Evolutionary conservation across 2,797 vertebrate genomes (phyloP), one percentile per base, ranked within the genome.

Genomic region (Halcyon smyrnensis): DNA sequence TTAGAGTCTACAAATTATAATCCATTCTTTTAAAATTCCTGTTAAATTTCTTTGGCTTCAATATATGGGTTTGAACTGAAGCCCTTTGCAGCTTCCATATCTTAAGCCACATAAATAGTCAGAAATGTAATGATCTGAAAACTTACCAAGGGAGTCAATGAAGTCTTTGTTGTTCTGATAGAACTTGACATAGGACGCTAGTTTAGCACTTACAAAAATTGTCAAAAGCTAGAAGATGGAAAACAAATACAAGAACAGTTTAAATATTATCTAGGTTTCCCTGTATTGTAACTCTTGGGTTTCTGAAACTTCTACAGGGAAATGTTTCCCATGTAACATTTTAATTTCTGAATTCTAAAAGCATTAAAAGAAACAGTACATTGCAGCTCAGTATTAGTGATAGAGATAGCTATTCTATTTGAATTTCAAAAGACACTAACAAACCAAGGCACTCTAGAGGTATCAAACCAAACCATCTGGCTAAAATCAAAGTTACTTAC

Each of bases 81-180:
- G 67, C 25, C 41, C 10, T 68, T 30, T 25, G 62, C 5, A 3
- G 34, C 56, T 84, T 87, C 65, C 7, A 0, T 10, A 64, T 60
- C 56, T 68, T 84, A 79, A 86, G n/a, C 27, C 39, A 84, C 0
- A 0, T 6, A 41, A 84, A 76, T 1, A 32, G 32, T 62, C n/a
- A 85, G 59, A 93, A 91, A 92, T 28, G 4, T 5, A 70, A 46
- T 2, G 2, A 88, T 67, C 56, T 77, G 83, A 92, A 92, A 89
- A 98, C 99, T 99, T 98, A 99, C 99, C 99, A 60, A 99, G 98
- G 84, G 99, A 99, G 95, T 99, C 99, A 94, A 99, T 99, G 98
- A 99, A 99, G 98, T 99, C 99, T 98, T 99, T 99, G 98, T 99
- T 99, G 98, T 98, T 99, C 98, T 99, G 99, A 97, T 99, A 99